Evolutionary conservation across 2,888 invertebrate genomes (phyloP), one percentile per base, ranked within the genome.

Genomic region (Prosopocoilus inquinatus): DNA sequence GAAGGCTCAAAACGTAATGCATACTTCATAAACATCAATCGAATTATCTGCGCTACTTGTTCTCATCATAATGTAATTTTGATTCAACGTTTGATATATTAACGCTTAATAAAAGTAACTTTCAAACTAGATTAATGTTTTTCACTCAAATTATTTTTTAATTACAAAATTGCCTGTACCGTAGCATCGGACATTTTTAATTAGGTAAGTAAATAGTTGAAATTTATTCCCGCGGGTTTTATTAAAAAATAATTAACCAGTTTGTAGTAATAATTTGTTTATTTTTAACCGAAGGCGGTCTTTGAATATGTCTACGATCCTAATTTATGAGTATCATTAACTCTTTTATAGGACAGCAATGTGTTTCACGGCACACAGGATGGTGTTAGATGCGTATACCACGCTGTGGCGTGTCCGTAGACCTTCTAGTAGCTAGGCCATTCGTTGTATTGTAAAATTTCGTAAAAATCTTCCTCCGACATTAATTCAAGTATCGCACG

Each of bases 241-340:
- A 56, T 59, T 56, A 56, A 56, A 59, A 59, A 59, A 50, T 59
- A 59, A 59, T 59, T 59, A 59, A 59, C 59, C 53, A 53, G 53
- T 56, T 56, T 53, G 50, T 46, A 53, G 59, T 43, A 56, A 54
- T 56, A 53, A 53, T 56, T 59, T 58, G 58, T 58, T 58, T 58
- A 58, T 58, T 58, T 58, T 55, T 46, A 55, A 52, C 55, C 55
- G 45, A 51, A 47, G 58, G 58, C 58, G 54, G 50, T 54, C 38
- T 49, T 38, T 34, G 47, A 47, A 53, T 49, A 34, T 43, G 53
- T 53, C 48, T 47, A 48, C 43, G 48, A 35, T 41, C 47, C 43
- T 53, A 59, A 59, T 59, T 59, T 59, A 56, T 56, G 53, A 53
- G 43, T 46, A 59, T 59, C 59, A 59, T 59, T 59, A 59, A 59